Base-by-base conservation (phyloP, 2,797 vertebrate genomes). In the Nothura maculosa region DNA sequence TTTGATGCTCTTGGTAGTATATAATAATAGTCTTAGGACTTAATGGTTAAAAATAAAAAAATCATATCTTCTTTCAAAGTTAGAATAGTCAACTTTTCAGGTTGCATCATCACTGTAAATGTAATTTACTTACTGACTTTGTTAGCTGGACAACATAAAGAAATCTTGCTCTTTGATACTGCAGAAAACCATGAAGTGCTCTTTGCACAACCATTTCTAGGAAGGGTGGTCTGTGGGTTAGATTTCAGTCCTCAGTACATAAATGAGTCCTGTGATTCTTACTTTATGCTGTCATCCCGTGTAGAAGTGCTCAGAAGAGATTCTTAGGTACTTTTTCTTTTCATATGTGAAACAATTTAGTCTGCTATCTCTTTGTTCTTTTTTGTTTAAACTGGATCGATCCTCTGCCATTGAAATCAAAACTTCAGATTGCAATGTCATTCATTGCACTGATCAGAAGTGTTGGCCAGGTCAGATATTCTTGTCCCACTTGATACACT, bases 401-500 rank as follows among this genome's bases (percentile, higher is more conserved):
- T 38, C 42, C 62, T 75, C 45, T 58, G 10, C 19, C 21, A 22
- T 20, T 79, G 36, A 54, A 47, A 86, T 62, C 58, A 62, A 3
- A 24, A 55, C 9, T 43, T 40, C 18, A 52, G 38, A 55, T 42
- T 68, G 62, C 3, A 58, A 68, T 16, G n/a, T 21, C 30, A 66
- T 57, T 80, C 21, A 30, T 63, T 57, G 11, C 48, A 32, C 48
- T 74, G 21, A 48, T 45, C 36, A 58, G 55, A 83, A 78, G 21
- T n/a, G 47, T 4, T 8, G 40, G 10, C 10, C 2, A 1, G 4
- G 36, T 40, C 21, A 61, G 32, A 19, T 30, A 13, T n/a, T 68
- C 0, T 0, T 27, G 27, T 70, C 36, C 38, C 32, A 63, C 45
- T 32, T 27, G 11, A 67, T 32, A 34, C 0, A 3, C 2, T 67